These are phyloP conservation scores for Schizopygopsis malacanthus DNA, from an alignment of 2,797 vertebrate species.

Conservation along the genomic window DNA sequence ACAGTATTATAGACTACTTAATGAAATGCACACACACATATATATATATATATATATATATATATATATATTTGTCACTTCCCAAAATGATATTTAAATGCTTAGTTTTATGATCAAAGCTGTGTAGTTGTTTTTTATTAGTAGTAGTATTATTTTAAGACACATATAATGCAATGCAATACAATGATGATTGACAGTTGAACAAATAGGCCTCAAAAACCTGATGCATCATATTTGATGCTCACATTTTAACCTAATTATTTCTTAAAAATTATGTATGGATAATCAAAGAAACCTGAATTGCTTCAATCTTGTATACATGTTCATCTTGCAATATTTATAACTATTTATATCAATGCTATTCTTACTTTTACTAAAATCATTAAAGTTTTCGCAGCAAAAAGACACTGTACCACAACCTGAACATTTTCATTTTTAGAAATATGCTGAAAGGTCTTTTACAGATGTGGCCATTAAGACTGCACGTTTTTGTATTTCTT, in stretches of 20 bases:
- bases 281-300: neutral
- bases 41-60: too few species aligned
- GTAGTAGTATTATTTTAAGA: neutral
- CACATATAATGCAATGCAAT: neutral
- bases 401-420: neutral
- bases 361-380: neutral
- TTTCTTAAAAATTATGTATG: neutral
- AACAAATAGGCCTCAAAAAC: neutral
- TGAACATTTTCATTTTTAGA: neutral
- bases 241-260: neutral
- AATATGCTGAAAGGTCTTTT: neutral
- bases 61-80: neutral
- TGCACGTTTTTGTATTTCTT: neutral
- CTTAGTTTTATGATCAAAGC: neutral
- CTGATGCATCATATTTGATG: neutral
- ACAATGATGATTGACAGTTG: too few species aligned
- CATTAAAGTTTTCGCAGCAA: neutral
- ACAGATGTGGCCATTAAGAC: neutral
- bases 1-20: neutral
- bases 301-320: neutral
- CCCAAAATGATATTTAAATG: neutral
- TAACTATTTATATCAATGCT: too few species aligned
- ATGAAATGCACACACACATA: neutral
- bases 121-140: neutral
- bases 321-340: neutral